Conservation (phyloP, 2,113 vertebrate species). For the Morone chrysops region DNA sequence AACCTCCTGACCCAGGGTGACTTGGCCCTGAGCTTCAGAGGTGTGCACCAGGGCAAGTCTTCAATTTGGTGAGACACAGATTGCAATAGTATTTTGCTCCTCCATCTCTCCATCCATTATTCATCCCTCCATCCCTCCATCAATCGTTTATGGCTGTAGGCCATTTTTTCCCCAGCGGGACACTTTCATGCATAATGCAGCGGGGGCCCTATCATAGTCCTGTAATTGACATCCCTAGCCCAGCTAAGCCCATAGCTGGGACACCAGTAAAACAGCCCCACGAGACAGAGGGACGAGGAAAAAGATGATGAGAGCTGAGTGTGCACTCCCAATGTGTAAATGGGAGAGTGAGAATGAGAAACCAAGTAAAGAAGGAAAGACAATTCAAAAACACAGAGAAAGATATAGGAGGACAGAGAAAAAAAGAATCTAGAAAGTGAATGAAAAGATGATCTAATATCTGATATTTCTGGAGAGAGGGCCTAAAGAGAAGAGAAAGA, state of each 20-base stretch:
- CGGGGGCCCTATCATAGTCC: constrained; percentile 77
- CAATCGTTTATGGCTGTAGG: constrained; percentile 77
- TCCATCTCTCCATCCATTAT: constrained; percentile 80
- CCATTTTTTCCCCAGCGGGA: constrained; percentile 79
- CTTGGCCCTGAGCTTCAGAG: constrained; percentile 69
- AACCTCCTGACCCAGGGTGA: constrained; percentile 48
- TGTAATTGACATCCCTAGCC: constrained; percentile 81
- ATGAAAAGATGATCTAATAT: constrained; percentile 20
- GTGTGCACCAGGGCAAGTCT: constrained; percentile 75
- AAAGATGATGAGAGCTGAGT: constrained; percentile 61
- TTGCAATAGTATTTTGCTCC: constrained; percentile 74
- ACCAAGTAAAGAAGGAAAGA: constrained; percentile 9
- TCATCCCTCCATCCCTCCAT: constrained; percentile 75
- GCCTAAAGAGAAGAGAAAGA: background rate
- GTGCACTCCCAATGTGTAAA: constrained; percentile 61
- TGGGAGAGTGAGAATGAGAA: constrained; percentile 7
- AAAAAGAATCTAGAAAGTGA: background rate
- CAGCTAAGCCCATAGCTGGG: constrained; percentile 69
- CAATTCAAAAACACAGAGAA: background rate
- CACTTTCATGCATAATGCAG: constrained; percentile 81
- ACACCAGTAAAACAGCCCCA: constrained; percentile 72
- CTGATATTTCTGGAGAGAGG: background rate
- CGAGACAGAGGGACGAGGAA: constrained; percentile 54
- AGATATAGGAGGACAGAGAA: constrained; percentile 6
- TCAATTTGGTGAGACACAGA: constrained; percentile 79